Percentiles rank a stretch among this genome's conserved stretches.
Evolutionary conservation across 2,888 invertebrate species (phyloP).

Genomic region (Heteropelma amictum): DNA sequence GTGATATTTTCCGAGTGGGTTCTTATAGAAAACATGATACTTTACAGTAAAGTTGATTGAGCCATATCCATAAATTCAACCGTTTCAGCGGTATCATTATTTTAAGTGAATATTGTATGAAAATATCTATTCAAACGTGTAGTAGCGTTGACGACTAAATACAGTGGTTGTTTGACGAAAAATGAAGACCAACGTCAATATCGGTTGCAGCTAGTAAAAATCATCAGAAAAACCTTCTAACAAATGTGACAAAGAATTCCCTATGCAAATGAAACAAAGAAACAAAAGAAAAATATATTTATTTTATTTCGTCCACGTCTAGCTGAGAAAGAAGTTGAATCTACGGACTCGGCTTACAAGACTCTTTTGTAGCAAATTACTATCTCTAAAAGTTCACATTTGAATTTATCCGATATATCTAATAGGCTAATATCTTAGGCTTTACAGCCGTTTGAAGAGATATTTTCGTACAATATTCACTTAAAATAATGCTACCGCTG

Average conservation of each 20-base stretch:
- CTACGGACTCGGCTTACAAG: neutral
- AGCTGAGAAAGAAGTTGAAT: neutral
- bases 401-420: neutral
- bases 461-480: neutral
- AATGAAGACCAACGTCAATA: constrained; percentile 7
- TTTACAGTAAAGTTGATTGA: neutral
- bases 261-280: neutral
- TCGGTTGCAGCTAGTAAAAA: neutral
- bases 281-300: neutral
- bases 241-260: neutral
- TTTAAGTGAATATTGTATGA: neutral
- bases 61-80: neutral
- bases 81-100: neutral
- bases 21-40: neutral
- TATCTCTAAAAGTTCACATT: no score
- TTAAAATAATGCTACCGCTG: neutral
- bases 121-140: neutral
- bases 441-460: neutral
- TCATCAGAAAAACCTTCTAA: neutral
- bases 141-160: neutral
- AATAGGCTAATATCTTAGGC: neutral
- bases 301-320: neutral
- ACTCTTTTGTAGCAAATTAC: neutral
- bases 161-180: neutral
- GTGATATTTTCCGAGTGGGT: neutral